Evolutionary conservation across 37 sponge, comb jelly and placozoan species (phyloP).

Genomic region (Petrosia ficiformis): DNA sequence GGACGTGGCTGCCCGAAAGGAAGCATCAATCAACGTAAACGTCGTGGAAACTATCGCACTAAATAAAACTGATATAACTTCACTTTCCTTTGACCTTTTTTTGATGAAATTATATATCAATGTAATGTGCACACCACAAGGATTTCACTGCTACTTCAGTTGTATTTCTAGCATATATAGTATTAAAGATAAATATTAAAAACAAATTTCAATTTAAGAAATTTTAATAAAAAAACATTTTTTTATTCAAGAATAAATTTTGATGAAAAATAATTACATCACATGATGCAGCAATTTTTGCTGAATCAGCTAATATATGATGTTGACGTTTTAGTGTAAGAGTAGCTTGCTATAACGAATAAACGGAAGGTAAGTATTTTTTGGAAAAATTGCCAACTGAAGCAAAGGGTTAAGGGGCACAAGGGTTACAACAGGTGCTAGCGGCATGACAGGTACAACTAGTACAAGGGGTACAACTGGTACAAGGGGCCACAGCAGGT

Average conservation of each 20-base stretch:
- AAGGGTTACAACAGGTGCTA: too few species aligned
- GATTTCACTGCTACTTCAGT: neutral
- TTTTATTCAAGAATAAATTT: neutral
- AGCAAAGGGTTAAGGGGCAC: constrained; percentile 1
- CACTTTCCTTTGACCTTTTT: neutral
- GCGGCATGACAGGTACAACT: too few species aligned
- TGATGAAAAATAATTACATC: neutral
- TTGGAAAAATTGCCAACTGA: neutral
- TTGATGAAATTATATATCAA: neutral
- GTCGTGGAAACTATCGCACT: neutral
- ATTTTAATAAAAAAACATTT: neutral
- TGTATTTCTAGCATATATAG: neutral
- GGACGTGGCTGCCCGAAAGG: neutral
- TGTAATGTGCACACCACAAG: neutral
- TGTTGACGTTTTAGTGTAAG: neutral
- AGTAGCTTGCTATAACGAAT: neutral
- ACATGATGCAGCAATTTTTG: neutral
- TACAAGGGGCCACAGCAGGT: too few species aligned
- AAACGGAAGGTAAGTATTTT: neutral
- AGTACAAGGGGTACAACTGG: too few species aligned
- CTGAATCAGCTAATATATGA: neutral
- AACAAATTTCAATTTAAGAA: neutral
- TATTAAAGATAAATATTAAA: neutral
- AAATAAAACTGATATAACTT: neutral
- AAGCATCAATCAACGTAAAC: neutral